Conservation (phyloP, 2,888 invertebrate species). For the Platynereis dumerilii region DNA sequence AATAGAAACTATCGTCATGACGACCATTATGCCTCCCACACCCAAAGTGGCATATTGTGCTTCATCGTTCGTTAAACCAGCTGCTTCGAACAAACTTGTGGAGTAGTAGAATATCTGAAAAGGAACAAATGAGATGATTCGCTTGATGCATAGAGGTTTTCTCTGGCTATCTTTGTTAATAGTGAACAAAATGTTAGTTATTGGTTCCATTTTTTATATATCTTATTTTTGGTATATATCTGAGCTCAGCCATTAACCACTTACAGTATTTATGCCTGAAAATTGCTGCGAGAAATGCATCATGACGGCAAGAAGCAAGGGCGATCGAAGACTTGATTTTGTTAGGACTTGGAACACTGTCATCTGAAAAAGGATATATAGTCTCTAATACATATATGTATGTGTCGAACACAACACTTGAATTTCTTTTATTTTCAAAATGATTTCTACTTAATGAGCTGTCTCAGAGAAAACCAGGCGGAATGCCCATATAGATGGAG, state of each 20-base stretch:
- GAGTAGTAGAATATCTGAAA: slow-evolving; percentile 94
- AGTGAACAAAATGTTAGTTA: too few relatives aligned
- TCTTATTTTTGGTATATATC: too few relatives aligned
- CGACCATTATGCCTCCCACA: slow-evolving; percentile 93
- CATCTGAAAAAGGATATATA: slow-evolving; percentile 72
- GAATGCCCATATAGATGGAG: too few relatives aligned
- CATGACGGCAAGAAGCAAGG: slow-evolving; percentile 90
- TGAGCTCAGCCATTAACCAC: too few relatives aligned
- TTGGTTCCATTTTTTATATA: too few relatives aligned
- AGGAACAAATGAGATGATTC: not conserved
- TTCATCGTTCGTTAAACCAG: slow-evolving; percentile 81
- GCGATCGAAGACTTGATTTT: slow-evolving; percentile 85
- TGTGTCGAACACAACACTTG: too few relatives aligned
- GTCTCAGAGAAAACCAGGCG: too few relatives aligned
- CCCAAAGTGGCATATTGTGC: slow-evolving; percentile 97
- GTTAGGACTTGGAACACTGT: slow-evolving; percentile 90
- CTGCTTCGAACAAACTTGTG: slow-evolving; percentile 86
- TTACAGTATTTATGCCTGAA: slow-evolving; percentile 95
- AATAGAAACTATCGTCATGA: slow-evolving; percentile 94
- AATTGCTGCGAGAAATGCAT: slow-evolving; percentile 98
- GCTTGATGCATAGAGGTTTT: too few relatives aligned
- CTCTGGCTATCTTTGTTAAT: too few relatives aligned
- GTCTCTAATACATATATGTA: too few relatives aligned
- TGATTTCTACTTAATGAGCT: too few relatives aligned
- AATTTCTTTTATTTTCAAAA: too few relatives aligned